Base-by-base conservation (phyloP, 2,888 invertebrate species). In the Chloroclysta siterata region DNA sequence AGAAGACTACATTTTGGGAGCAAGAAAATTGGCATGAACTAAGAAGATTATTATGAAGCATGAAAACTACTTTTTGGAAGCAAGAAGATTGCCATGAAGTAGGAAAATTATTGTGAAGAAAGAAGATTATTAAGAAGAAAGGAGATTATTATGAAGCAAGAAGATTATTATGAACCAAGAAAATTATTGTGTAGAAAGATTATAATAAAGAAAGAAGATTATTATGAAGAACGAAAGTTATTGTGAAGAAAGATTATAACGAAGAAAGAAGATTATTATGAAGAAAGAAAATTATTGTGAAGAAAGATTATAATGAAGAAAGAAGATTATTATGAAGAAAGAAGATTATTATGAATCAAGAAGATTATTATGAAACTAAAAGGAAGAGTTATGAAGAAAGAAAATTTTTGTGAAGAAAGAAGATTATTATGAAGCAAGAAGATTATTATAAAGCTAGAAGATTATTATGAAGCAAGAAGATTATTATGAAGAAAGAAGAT, bases 21-120 rank as follows among this genome's bases (percentile, higher is more conserved):
- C 3, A 48, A 22, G 47, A 48, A 48, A 28, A 48, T 47, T 47
- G 11, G 22, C 22, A 50, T 8, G 50, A 54, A 64, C 60, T 17
- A 57, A 13, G 14, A 46, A 6, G 28, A 14, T 48, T 28, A 8
- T 13, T 53, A 56, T 53, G 28, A 41, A 61, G 63, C 66, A 64
- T 60, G 50, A 63, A 63, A n/a, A n/a, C n/a, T n/a, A n/a, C 50
- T 4, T 47, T 14, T 46, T 65, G 64, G 59, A 51, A 50, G 13
- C 52, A 66, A 65, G 69, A 64, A 22, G 36, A 65, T 53, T 53
- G 53, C 14, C 52, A 61, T 60, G 64, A 68, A 65, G 42, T 41
- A 53, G 65, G 54, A 44, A 54, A 2, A 15, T 42, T 7, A 42
- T 44, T 8, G 15, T 44, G n/a, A 44, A 7, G 44, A 7, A 15